Base-by-base conservation (phyloP, 2,797 vertebrate genomes). In the Pagetopsis macropterus region DNA sequence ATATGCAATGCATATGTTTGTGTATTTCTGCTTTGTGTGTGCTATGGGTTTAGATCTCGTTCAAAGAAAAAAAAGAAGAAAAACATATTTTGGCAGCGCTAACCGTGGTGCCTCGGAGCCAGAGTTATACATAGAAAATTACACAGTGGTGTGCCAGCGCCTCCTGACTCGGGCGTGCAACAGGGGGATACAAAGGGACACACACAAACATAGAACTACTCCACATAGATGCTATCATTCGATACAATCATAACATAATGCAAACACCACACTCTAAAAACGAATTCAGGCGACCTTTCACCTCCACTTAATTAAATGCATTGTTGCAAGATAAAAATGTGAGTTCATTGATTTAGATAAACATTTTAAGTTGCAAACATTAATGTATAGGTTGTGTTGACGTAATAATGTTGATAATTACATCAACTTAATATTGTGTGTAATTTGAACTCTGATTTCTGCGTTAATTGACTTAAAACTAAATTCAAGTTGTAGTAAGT, bases 101-200 rank as follows among this genome's bases (percentile, higher is more conserved):
- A 82, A 82, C 82, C 56, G 74, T 87, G 82, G 72, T 68, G 81
- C 81, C 75, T 76, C 45, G 16, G 80, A 91, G 88, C 87, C 88
- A 89, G 82, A 59, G 87, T 91, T 95, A 94, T 91, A 94, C 89
- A 94, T 94, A 94, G 93, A 92, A 93, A 94, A 94, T 93, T 89
- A 93, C 91, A 95, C 84, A 83, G 73, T 89, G 83, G 65, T 60
- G 70, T 86, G 88, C 90, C 93, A 93, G 86, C 73, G 74, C 62
- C 52, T 76, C 72, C 84, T 78, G 84, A 84, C 64, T 84, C 57
- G 57, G 71, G 82, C 77, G 84, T 77, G 71, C 65, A 72, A 70
- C 55, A 48, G 60, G 61, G 31, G n/a, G 59, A 76, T 37, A 72
- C 73, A 69, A 56, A 75, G 23, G 81, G 16, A 65, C 55, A 81